A percentile compares a stretch with the other conserved stretches of the same genome.
Evolutionary conservation across 1,140 invertebrate genomes (phyloP).

Genomic region (Drosophila sp.): DNA sequence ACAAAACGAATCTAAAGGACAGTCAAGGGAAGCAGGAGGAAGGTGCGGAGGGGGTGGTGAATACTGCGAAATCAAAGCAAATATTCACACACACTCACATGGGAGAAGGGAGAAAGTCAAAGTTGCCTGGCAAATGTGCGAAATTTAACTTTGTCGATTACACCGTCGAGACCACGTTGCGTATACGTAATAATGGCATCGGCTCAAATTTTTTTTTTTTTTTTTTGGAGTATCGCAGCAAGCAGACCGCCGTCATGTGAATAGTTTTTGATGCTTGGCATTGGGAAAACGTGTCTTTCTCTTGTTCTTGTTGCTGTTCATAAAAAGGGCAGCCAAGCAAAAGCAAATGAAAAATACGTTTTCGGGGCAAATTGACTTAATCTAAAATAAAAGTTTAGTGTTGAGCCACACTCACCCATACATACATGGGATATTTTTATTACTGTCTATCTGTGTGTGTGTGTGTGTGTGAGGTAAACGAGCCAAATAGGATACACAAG

Average conservation of each 20-base stretch:
- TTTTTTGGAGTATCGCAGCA: neutral
- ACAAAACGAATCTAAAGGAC: constrained; percentile 10
- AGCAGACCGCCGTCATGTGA: constrained; percentile 20
- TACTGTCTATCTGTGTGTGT: constrained; percentile 24
- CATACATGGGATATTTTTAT: constrained; percentile 56
- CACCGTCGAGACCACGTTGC: constrained; percentile 70
- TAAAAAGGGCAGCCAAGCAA: constrained; percentile 71
- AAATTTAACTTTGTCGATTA: constrained; percentile 77
- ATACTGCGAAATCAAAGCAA: constrained; percentile 9
- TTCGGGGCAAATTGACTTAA: constrained; percentile 75
- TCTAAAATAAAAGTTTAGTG: constrained; percentile 81
- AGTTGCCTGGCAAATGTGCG: constrained; percentile 56
- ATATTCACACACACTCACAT: constrained; percentile 8
- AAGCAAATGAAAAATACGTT: constrained; percentile 72
- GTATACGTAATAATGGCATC: constrained; percentile 63
- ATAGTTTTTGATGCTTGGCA: constrained; percentile 60
- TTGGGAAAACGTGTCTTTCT: constrained; percentile 34
- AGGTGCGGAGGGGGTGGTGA: neutral
- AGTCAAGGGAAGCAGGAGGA: neutral
- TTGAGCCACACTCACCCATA: constrained; percentile 40
- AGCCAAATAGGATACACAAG: constrained; percentile 44
- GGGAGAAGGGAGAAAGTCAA: constrained; percentile 1
- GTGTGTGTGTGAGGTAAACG: constrained; percentile 33
- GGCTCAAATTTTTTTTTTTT: constrained; percentile 3
- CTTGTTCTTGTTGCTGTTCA: constrained; percentile 44